Percentiles rank a stretch among this genome's conserved stretches.
These are phyloP conservation scores for Colaptes auratus DNA, from an alignment of 2,113 vertebrate genomes.

Conservation along the genomic window DNA sequence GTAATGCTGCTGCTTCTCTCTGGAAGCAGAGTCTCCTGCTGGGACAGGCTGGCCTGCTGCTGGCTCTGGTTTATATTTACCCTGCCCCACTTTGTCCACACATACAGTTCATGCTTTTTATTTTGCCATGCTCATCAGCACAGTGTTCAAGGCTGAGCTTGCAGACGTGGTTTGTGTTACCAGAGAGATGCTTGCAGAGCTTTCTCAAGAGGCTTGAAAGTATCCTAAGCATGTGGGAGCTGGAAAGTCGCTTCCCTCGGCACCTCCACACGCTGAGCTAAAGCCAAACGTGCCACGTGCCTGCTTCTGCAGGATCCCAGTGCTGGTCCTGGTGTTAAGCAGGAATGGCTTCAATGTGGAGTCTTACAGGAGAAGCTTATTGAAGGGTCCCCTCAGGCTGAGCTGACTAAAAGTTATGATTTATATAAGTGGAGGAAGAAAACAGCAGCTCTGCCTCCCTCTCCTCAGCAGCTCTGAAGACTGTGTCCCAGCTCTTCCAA, in stretches of 20 bases:
- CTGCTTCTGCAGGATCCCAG: neutral
- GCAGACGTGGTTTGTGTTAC: neutral
- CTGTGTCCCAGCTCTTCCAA: neutral
- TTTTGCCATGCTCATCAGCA: neutral
- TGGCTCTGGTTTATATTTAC: neutral
- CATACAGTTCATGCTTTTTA: neutral
- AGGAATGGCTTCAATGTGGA: neutral
- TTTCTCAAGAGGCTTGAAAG: neutral
- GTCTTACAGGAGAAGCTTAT: neutral
- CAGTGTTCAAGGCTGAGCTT: neutral
- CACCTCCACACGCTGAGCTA: neutral
- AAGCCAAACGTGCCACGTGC: neutral
- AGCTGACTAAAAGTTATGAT: neutral
- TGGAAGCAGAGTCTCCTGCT: neutral
- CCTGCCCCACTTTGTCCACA: neutral
- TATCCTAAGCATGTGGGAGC: neutral
- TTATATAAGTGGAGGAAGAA: neutral
- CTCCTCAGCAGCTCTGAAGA: neutral
- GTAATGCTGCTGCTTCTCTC: neutral
- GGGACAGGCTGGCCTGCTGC: neutral
- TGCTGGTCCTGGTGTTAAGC: neutral
- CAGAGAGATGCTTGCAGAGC: neutral
- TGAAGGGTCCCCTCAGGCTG: neutral
- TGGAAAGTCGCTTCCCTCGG: neutral
- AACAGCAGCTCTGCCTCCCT: neutral